Evolutionary conservation across 2,888 invertebrate species (phyloP).

Genomic region (Cataglyphis rosenhaueri): DNA sequence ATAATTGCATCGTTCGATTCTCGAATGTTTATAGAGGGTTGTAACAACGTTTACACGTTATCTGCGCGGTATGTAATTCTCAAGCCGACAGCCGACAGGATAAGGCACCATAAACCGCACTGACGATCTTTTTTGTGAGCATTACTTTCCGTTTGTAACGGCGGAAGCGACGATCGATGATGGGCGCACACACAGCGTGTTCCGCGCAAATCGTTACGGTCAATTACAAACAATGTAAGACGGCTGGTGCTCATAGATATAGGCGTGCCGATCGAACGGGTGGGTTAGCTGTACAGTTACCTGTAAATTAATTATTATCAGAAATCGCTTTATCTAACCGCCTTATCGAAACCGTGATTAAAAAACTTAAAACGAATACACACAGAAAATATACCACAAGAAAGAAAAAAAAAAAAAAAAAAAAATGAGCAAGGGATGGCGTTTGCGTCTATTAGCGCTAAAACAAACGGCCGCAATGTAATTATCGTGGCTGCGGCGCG

Average conservation of each 20-base stretch:
- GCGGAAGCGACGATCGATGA: constrained; percentile 55
- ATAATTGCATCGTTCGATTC: constrained; percentile 47
- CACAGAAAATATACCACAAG: not conserved
- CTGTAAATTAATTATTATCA: constrained; percentile 72
- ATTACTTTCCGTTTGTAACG: constrained; percentile 55
- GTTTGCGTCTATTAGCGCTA: constrained; percentile 74
- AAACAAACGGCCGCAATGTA: constrained; percentile 80
- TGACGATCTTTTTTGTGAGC: constrained; percentile 46
- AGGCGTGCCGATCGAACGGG: constrained; percentile 41
- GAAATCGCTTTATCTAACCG: constrained; percentile 68
- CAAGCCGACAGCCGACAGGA: constrained; percentile 42
- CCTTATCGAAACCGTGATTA: constrained; percentile 71
- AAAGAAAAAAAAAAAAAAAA: not conserved
- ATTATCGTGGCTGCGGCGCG: constrained; percentile 74
- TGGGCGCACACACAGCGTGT: constrained; percentile 39
- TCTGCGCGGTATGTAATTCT: constrained; percentile 46
- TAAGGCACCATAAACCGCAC: constrained; percentile 54
- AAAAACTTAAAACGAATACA: constrained; percentile 73
- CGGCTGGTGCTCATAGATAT: constrained; percentile 54
- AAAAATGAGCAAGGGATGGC: not conserved
- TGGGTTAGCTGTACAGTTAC: constrained; percentile 15
- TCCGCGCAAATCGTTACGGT: constrained; percentile 64
- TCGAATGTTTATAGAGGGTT: constrained; percentile 27
- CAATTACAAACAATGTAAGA: constrained; percentile 72
- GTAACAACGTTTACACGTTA: constrained; percentile 52